Evolutionary conservation across 2,888 invertebrate genomes (phyloP).

Genomic region (Osmoderma eremita): DNA sequence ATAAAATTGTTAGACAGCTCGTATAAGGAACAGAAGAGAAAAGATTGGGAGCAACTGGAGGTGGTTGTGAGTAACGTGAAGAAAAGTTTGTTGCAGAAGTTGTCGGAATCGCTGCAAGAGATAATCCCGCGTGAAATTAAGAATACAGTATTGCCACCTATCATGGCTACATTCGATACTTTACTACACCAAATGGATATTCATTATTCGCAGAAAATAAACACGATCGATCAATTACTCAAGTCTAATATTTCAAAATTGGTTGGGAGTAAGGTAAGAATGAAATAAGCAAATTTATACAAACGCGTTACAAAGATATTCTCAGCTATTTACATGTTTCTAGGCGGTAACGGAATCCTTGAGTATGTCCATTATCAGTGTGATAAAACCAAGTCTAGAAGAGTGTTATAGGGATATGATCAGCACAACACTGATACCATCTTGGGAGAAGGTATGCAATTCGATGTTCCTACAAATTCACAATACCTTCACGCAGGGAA

Average conservation of each 20-base stretch:
- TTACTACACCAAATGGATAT: constrained; percentile 78
- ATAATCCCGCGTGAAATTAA: constrained; percentile 69
- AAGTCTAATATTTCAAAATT: constrained; percentile 84
- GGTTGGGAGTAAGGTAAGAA: constrained; percentile 78
- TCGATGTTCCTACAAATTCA: constrained; percentile 91
- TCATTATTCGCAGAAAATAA: constrained; percentile 78
- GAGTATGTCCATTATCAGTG: constrained; percentile 73
- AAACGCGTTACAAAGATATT: not conserved
- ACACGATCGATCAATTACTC: constrained; percentile 77
- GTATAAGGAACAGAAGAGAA: constrained; percentile 61
- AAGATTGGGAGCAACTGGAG: constrained; percentile 67
- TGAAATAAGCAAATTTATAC: no score
- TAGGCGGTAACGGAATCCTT: constrained; percentile 81
- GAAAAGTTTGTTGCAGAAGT: constrained; percentile 66
- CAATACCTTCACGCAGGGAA: constrained; percentile 86
- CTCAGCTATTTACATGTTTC: constrained; percentile 45
- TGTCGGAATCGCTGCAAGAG: constrained; percentile 68
- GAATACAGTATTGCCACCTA: constrained; percentile 66
- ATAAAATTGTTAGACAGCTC: constrained; percentile 60
- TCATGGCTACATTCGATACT: constrained; percentile 77
- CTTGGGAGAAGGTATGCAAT: constrained; percentile 86
- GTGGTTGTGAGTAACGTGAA: constrained; percentile 66
- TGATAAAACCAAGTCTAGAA: constrained; percentile 79
- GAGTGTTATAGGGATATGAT: constrained; percentile 82
- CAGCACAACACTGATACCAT: constrained; percentile 80